These are phyloP conservation scores for Australoheros scitulus DNA, from an alignment of 2,113 vertebrate genomes.

Conservation along the genomic window DNA sequence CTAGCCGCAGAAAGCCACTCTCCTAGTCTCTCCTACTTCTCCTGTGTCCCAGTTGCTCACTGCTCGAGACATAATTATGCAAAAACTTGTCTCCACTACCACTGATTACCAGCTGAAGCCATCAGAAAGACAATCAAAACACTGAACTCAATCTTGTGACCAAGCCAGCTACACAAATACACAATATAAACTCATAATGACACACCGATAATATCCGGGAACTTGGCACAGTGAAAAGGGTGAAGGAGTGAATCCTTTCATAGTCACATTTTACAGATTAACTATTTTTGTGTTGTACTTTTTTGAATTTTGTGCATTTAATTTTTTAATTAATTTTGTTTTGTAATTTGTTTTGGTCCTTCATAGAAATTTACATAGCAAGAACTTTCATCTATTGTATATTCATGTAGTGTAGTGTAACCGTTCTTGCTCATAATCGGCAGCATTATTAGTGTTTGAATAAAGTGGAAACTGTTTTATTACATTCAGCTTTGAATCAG, in stretches of 20 bases:
- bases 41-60: not conserved
- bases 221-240: not conserved
- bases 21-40: not conserved
- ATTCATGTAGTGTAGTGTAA: not conserved
- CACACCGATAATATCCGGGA: not conserved
- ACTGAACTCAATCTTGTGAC: not conserved
- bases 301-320: not conserved
- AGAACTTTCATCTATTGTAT: not conserved
- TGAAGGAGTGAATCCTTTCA: too few species aligned
- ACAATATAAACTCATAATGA: not conserved
- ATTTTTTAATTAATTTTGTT: not conserved
- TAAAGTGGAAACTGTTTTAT: not conserved
- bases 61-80: too few species aligned
- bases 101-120: not conserved
- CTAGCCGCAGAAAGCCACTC: not conserved
- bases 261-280: not conserved
- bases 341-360: not conserved
- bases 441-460: not conserved
- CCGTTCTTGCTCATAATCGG: not conserved
- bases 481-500: not conserved
- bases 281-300: not conserved
- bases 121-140: not conserved
- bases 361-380: fast-evolving
- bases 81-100: not conserved
- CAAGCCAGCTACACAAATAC: not conserved